A percentile compares a stretch with the other conserved stretches of the same genome.
phyloP scores from a whole-genome alignment of 2,113 vertebrate species.

The Chelonoidis abingdonii region DNA sequence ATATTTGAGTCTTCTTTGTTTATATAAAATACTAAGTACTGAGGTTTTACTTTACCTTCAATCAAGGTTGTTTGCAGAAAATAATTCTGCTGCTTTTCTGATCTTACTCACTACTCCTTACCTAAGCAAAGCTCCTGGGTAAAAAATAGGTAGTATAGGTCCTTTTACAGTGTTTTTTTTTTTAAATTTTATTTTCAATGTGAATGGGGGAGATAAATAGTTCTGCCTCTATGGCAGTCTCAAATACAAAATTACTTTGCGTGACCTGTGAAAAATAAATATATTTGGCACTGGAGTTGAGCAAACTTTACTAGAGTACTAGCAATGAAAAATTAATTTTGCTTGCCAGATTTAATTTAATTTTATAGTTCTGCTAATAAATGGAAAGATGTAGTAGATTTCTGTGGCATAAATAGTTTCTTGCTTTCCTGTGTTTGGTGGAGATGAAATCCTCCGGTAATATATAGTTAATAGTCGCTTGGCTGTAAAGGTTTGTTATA shows the following conservation, averaged over 20 bases:
- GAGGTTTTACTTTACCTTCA: slow-evolving; percentile 32
- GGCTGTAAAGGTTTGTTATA: neutral
- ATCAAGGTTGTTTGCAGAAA: slow-evolving; percentile 15
- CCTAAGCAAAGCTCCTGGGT: neutral
- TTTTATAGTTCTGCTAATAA: neutral
- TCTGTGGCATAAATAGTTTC: neutral
- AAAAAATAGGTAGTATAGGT: too few relatives aligned
- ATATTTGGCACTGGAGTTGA: neutral
- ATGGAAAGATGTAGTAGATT: neutral
- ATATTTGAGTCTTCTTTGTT: slow-evolving; percentile 43
- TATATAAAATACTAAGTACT: slow-evolving; percentile 5
- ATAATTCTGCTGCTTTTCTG: neutral
- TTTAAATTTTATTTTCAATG: neutral
- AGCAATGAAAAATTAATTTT: slow-evolving; percentile 14
- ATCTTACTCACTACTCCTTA: neutral
- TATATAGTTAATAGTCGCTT: neutral
- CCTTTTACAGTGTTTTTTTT: neutral
- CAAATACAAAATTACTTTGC: neutral
- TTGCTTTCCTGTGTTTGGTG: accelerated
- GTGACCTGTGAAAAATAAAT: slow-evolving; percentile 7
- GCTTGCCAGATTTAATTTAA: neutral
- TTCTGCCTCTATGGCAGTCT: neutral
- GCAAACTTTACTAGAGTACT: neutral
- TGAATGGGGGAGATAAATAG: neutral
- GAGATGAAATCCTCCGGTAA: neutral